Evolutionary conservation across 2,888 invertebrate genomes (phyloP), one percentile per base, ranked within the genome.

Genomic region (Calameuta filiformis): DNA sequence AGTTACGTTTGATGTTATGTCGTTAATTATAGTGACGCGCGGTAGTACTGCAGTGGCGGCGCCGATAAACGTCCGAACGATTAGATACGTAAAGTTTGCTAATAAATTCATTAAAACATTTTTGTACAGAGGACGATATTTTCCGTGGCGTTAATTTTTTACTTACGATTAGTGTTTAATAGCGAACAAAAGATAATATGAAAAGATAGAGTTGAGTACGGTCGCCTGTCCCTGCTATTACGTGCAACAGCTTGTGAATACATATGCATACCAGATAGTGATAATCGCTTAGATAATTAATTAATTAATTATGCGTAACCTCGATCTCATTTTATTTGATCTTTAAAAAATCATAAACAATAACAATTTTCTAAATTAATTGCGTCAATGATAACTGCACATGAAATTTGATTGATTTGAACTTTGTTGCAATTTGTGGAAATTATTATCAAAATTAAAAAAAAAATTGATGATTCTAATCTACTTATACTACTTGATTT

Each of bases 1-100:
- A 87, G 89, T 89, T 90, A 89, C 85, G 88, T 90, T 90, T 86
- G 85, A 89, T 88, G 89, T 90, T 90, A 87, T 85, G 86, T 83
- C 87, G 86, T 89, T 90, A 85, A 85, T 86, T 85, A 56, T 56
- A 85, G 83, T 83, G 84, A 83, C 81, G 83, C 84, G 80, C 83
- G 85, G 82, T 73, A 84, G 81, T 84, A 85, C 81, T 84, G 83
- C 84, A 83, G 85, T 86, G 88, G 86, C 88, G 87, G 87, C 89
- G 89, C 89, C 88, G 86, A 89, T 88, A 23, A 40, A 88, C 89
- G 89, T 89, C 89, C 88, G 85, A 88, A 71, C 31, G 86, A 89
- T 81, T 85, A 87, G 88, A 85, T 86, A 89, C 87, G 86, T 40
- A 75, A 37, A 69, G 34, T 40, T 76, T 69, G 75, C 33, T 71